phyloP scores from a whole-genome alignment of 92 coral and sea anemone genomes.

The Zoanthus gigantus region DNA sequence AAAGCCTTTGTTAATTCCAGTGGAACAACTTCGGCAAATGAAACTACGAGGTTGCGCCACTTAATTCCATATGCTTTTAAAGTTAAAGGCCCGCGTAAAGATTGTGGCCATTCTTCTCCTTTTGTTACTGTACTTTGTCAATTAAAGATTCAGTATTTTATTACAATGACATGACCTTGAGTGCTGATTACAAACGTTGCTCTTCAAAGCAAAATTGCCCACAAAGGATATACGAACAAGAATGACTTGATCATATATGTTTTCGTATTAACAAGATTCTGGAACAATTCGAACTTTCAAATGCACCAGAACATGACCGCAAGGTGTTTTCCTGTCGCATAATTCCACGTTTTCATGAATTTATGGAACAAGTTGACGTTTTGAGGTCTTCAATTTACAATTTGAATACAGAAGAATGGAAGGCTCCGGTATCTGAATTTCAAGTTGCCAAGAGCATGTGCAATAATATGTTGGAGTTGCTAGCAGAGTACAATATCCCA shows the following conservation, averaged over 20 bases:
- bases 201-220: not conserved
- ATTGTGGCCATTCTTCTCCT: not conserved
- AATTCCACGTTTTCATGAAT: not conserved
- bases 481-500: not conserved
- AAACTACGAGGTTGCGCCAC: not conserved
- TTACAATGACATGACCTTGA: not conserved
- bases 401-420: not conserved
- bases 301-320: not conserved
- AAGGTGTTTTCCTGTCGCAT: conserved; percentile 9
- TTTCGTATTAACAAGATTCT: not conserved
- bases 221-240: not conserved
- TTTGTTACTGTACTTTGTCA: not conserved
- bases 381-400: not conserved
- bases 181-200: not conserved
- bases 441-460: not conserved
- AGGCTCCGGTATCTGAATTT: not conserved
- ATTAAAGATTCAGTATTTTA: not conserved
- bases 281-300: not conserved
- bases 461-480: not conserved
- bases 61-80: not conserved
- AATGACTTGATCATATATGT: not conserved
- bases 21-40: not conserved
- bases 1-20: not conserved
- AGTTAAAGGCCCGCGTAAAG: not conserved
- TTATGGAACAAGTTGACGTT: not conserved